Conservation (phyloP, 2,113 vertebrate species). For the Melanocharis versteri region DNA sequence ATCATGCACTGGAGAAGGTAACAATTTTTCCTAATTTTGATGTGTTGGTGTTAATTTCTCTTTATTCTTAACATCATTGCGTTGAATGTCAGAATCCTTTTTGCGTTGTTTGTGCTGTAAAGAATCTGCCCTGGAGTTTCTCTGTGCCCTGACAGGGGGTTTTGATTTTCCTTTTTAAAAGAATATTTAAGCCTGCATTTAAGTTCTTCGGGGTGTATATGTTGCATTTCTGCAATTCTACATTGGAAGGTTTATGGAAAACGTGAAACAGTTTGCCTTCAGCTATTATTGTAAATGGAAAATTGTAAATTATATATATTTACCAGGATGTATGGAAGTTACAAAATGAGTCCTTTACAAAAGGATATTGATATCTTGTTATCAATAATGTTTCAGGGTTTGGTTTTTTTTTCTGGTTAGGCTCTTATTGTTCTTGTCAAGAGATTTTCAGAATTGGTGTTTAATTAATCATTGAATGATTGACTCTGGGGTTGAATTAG, state of each 20-base stretch:
- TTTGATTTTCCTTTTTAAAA: not conserved
- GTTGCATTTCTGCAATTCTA: not conserved
- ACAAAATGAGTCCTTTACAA: not conserved
- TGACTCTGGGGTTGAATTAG: not conserved
- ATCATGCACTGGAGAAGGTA: conserved; percentile 32
- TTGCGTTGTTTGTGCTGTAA: not conserved
- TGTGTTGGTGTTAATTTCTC: not conserved
- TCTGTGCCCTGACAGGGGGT: not conserved
- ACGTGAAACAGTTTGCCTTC: not conserved
- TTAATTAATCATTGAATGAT: not conserved
- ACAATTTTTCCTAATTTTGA: not conserved
- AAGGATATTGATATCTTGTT: not conserved
- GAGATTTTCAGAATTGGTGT: not conserved
- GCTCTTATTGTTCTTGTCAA: not conserved
- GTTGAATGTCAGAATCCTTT: not conserved
- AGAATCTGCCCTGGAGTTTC: not conserved
- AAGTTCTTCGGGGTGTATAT: not conserved
- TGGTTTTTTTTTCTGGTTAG: not conserved
- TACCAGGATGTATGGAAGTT: not conserved
- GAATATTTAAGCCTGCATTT: not conserved
- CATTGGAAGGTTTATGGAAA: not conserved
- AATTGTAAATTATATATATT: not conserved
- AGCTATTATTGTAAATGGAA: not conserved
- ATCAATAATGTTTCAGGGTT: not conserved
- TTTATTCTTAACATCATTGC: not conserved